Evolutionary conservation across 2,797 vertebrate genomes (phyloP).

Genomic region (Allobates femoralis): DNA sequence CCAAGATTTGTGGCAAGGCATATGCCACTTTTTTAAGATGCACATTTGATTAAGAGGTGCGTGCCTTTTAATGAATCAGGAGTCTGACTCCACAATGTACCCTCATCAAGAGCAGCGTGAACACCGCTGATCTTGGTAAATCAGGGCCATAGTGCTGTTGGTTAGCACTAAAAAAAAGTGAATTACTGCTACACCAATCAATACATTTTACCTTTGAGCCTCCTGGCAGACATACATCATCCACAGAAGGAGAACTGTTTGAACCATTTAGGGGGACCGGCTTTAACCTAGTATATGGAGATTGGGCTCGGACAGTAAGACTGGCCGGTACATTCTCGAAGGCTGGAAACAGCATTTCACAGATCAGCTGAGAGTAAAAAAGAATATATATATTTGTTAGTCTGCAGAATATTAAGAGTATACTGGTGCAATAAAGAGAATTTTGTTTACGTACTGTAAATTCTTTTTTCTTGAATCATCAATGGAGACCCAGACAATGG

Average conservation of each 20-base stretch:
- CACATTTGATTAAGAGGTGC: too few species aligned
- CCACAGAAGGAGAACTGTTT: slow-evolving; percentile 70
- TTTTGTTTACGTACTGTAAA: too few species aligned
- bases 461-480: too few species aligned
- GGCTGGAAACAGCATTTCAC: slow-evolving; percentile 87
- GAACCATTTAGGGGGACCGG: slow-evolving; percentile 76
- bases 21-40: too few species aligned
- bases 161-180: too few species aligned
- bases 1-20: too few species aligned
- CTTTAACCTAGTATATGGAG: slow-evolving; percentile 77
- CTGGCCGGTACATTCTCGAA: slow-evolving; percentile 81
- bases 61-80: too few species aligned
- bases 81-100: too few species aligned
- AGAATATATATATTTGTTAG: slow-evolving; percentile 5
- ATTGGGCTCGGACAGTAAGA: slow-evolving; percentile 77
- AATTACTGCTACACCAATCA: slow-evolving; percentile 38
- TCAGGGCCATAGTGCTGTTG: background rate
- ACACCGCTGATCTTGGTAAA: too few species aligned
- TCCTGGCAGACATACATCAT: slow-evolving; percentile 70
- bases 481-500: too few species aligned
- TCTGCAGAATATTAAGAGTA: background rate
- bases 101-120: too few species aligned
- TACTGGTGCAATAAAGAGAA: background rate
- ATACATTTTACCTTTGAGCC: slow-evolving; percentile 73
- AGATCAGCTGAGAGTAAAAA: slow-evolving; percentile 82